These are phyloP conservation scores for Zaprionus ghesquierei DNA, from an alignment of 1,140 invertebrate genomes.

Conservation along the genomic window DNA sequence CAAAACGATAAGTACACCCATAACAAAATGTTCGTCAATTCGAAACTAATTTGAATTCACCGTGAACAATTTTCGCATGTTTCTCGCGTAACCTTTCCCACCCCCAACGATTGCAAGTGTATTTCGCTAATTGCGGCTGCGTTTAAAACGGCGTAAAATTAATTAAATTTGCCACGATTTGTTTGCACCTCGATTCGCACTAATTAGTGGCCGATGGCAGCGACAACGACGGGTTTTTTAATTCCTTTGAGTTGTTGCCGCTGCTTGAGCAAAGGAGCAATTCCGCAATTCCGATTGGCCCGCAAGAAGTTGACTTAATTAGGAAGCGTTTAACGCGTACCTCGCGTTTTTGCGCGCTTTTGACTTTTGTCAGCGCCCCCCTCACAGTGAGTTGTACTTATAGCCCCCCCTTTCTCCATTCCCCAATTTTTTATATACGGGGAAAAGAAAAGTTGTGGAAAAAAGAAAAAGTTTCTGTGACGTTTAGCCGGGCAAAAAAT, in stretches of 20 bases:
- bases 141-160: slow-evolving; percentile 67
- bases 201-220: slow-evolving; percentile 72
- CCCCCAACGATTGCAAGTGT: not conserved
- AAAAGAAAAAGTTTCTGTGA: not conserved
- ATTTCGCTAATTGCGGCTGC: slow-evolving; percentile 38
- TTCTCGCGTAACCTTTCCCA: not conserved
- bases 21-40: not conserved
- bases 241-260: slow-evolving; percentile 63
- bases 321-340: slow-evolving; percentile 58
- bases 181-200: slow-evolving; percentile 63
- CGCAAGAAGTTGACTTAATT: slow-evolving; percentile 62
- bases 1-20: not conserved
- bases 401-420: not conserved
- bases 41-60: not conserved
- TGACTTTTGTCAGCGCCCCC: slow-evolving; percentile 39
- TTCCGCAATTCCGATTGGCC: slow-evolving; percentile 59
- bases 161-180: slow-evolving; percentile 69
- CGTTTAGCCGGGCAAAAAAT: no score
- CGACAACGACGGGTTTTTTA: slow-evolving; percentile 19
- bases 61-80: not conserved
- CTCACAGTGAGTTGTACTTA: not conserved
- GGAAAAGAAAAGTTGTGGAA: no score
- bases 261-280: slow-evolving; percentile 56
- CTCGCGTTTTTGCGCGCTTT: slow-evolving; percentile 43
- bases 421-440: not conserved